Conservation (phyloP, 2,888 invertebrate genomes). For the Colostygia pectinataria region DNA sequence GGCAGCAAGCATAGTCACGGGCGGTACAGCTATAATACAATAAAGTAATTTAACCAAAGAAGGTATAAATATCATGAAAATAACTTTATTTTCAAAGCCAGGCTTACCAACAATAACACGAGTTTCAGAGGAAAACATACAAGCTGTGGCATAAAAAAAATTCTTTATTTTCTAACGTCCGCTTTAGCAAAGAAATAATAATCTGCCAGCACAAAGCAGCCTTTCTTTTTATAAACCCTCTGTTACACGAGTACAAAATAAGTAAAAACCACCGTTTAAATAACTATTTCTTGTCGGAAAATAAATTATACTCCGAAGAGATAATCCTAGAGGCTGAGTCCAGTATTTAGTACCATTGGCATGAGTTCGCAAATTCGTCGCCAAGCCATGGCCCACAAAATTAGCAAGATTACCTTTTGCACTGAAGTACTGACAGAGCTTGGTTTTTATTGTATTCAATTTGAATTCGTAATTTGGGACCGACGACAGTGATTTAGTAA, state of each 20-base stretch:
- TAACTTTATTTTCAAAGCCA: too few relatives aligned
- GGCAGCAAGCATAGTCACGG: too few relatives aligned
- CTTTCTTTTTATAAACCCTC: constrained; percentile 38
- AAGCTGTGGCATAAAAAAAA: background rate
- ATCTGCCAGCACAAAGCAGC: constrained; percentile 33
- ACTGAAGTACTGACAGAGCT: too few relatives aligned
- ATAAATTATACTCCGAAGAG: constrained; percentile 53
- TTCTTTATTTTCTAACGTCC: constrained; percentile 9
- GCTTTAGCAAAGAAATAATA: constrained; percentile 33
- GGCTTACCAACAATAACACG: constrained; percentile 3
- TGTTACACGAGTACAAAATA: constrained; percentile 28
- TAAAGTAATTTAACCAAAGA: too few relatives aligned
- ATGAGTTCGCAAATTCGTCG: too few relatives aligned
- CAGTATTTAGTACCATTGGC: background rate
- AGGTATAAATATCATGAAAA: too few relatives aligned
- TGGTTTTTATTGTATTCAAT: too few relatives aligned
- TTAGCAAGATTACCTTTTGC: too few relatives aligned
- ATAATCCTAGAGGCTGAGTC: constrained; percentile 36
- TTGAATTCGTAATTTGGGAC: too few relatives aligned
- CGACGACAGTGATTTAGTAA: too few relatives aligned
- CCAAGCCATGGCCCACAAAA: too few relatives aligned
- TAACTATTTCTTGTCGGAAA: constrained; percentile 47
- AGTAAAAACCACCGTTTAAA: constrained; percentile 28
- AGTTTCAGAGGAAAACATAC: constrained; percentile 10
- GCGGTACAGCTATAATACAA: too few relatives aligned